Base-by-base conservation (phyloP, 2,888 invertebrate species). In the Formica aserva region DNA sequence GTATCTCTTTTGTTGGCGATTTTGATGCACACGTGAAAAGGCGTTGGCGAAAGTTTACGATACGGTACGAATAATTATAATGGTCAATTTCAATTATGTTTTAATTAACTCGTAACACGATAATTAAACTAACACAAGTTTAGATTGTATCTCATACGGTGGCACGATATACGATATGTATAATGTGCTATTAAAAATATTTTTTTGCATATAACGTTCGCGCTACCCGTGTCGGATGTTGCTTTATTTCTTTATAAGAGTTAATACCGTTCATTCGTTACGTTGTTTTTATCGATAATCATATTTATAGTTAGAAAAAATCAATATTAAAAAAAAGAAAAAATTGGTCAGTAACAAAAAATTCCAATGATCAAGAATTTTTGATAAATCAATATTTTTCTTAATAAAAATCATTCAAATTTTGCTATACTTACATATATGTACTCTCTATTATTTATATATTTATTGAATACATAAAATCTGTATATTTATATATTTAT, bases 41-140 rank as follows among this genome's bases (percentile, higher is more conserved):
- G 18, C 26, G 45, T 60, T 13, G 32, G 26, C 35, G 69, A 80
- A 80, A 80, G 78, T 60, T 69, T 69, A 35, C 3, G 29, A 8
- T 35, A 41, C 18, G 69, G 4, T 66, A 29, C 18, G 18, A 77
- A 26, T n/a, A 78, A 69, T 78, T 69, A 78, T 32, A 52, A 38
- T 35, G 65, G 52, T 63, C 67, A 78, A 75, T 69, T 80, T 85
- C 65, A 81, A 85, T 85, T 75, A 75, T 22, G 35, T 71, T 80
- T 80, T 80, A 80, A 71, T 72, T 80, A 80, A 45, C 62, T 45
- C 18, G 60, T 48, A 80, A 72, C 45, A 13, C 26, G 18, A 71
- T 72, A 45, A 80, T 72, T 71, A 80, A 72, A 60, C 35, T 8
- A 45, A 74, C 13, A 67, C n/a, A 35, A 78, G 57, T 78, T 76